Base-by-base conservation (phyloP, 2,888 invertebrate genomes). In the Drosophila birchii region DNA sequence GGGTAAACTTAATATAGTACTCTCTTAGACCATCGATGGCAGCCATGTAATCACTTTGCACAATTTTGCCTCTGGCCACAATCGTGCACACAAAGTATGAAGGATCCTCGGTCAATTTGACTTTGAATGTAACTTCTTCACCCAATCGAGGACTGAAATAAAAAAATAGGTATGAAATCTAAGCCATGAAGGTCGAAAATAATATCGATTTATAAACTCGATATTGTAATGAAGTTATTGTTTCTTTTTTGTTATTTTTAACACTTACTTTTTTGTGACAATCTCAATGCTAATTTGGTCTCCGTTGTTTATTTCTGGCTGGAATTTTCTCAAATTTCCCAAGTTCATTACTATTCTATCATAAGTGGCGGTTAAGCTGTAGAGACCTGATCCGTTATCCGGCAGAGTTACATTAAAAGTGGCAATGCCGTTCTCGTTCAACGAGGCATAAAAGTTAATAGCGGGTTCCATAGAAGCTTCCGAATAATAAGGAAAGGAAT, bases 21-120 rank as follows among this genome's bases (percentile, higher is more conserved):
- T 23, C 23, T 23, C 3, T 23, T 23, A 94, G 94, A 57, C 93
- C 93, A 76, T 92, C 92, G 0, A 93, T 78, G 11, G 56, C 78
- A 90, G 95, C 94, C 20, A 97, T 93, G 16, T 96, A 95, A 76
- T 95, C 95, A 0, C 96, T 95, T 20, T 95, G 92, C 11, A 97
- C 93, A 43, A 98, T 95, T 88, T 98, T 96, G 1, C 98, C 98
- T 60, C 98, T 94, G 11, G 97, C 98, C 71, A 98, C 93, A 26
- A 97, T 94, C 63, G 95, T 93, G 89, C 97, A 98, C 73, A 95
- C 95, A 53, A 97, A 93, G 75, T 96, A 94, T 74, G 95, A 95
- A 93, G 98, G 93, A 0, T 95, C 94, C 76, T 95, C 94, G 0
- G 96, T 96, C 2, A 97, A 96, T 67, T 95, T 95, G 2, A 98